Conservation (phyloP, 2,797 vertebrate species). For the Stomatorhinus walkeri region DNA sequence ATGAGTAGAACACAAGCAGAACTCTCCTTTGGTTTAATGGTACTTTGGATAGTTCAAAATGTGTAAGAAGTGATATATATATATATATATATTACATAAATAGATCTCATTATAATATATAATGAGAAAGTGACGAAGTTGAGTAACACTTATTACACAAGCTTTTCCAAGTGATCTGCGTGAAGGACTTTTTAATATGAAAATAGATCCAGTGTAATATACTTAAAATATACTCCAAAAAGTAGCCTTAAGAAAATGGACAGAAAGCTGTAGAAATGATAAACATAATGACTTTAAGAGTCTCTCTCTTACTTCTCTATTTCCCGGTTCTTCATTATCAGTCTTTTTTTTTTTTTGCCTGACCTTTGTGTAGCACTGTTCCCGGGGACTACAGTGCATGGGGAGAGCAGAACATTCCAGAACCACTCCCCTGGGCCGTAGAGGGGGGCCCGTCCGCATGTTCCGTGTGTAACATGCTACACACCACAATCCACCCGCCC, state of each 20-base stretch:
- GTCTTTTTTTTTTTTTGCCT: not conserved
- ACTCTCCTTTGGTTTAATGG: not conserved
- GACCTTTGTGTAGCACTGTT: constrained; percentile 24
- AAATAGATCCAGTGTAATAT: constrained; percentile 58
- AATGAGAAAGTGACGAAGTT: not conserved
- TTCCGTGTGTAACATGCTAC: constrained; percentile 27
- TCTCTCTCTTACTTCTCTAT: not conserved
- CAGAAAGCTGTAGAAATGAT: constrained; percentile 19
- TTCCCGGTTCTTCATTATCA: not conserved
- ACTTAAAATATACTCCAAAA: constrained; percentile 10
- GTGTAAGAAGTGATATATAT: not conserved
- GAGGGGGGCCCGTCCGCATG: constrained; percentile 32
- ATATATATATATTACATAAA: not conserved
- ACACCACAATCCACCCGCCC: constrained; percentile 21
- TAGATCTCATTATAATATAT: not conserved
- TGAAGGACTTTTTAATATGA: constrained; percentile 29
- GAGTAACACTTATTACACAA: not conserved
- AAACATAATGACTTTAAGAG: not conserved
- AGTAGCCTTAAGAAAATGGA: constrained; percentile 7
- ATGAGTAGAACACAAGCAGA: not conserved
- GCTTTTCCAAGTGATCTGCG: not conserved
- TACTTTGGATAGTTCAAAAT: not conserved
- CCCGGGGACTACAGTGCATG: constrained; percentile 21
- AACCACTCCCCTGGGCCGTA: constrained; percentile 23
- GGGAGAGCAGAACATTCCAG: constrained; percentile 21